A percentile compares a stretch with the other conserved stretches of the same genome.
Evolutionary conservation across 2,888 invertebrate species (phyloP).

Genomic region (Bembecia ichneumoniformis): DNA sequence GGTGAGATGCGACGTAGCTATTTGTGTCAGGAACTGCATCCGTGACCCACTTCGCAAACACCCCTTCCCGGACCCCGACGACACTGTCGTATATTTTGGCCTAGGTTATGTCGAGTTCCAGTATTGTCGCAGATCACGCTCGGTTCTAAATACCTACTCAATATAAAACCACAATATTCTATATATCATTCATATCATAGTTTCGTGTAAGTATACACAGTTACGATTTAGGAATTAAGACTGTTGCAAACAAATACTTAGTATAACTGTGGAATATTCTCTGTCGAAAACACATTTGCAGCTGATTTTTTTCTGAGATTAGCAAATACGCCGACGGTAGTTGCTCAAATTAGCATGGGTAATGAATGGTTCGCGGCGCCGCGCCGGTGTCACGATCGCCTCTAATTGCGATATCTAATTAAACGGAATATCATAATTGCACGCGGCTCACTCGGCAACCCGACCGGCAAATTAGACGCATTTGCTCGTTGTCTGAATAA

Average conservation of each 20-base stretch:
- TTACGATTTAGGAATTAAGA: neutral
- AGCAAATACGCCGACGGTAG: conserved; percentile 7
- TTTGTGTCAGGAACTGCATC: conserved; percentile 69
- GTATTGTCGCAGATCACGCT: neutral
- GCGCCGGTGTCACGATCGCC: conserved; percentile 37
- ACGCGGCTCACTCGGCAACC: conserved; percentile 26
- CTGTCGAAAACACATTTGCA: conserved; percentile 13
- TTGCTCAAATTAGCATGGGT: conserved; percentile 43
- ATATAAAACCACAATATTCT: neutral
- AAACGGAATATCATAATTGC: conserved; percentile 45
- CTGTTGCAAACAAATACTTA: neutral
- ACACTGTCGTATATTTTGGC: conserved; percentile 58
- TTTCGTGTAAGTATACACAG: neutral
- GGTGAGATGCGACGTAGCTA: conserved; percentile 55
- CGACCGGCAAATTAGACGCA: conserved; percentile 36
- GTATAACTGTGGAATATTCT: conserved; percentile 1
- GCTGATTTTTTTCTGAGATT: conserved; percentile 12
- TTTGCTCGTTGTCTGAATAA: conserved; percentile 26
- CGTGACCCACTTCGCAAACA: conserved; percentile 60
- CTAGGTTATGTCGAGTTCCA: conserved; percentile 39
- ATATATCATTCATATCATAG: too few relatives aligned
- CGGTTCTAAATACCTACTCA: neutral
- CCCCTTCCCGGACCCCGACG: conserved; percentile 36
- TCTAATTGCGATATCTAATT: conserved; percentile 51
- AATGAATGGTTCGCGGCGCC: conserved; percentile 39